Percentiles rank a stretch among this genome's conserved stretches.
Evolutionary conservation across 2,797 vertebrate species (phyloP).

Genomic region (Molothrus ater): DNA sequence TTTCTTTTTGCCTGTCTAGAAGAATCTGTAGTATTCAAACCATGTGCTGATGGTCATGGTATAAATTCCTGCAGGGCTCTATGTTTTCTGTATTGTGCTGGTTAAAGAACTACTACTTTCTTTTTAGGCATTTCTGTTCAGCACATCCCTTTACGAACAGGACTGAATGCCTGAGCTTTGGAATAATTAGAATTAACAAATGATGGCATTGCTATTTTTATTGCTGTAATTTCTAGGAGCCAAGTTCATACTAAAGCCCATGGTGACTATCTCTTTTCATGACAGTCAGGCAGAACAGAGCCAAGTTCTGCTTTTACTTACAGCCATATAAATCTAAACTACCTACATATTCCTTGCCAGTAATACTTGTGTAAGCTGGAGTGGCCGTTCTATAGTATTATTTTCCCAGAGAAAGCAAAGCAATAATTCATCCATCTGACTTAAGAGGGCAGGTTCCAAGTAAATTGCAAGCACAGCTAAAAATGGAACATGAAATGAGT

Average conservation of each 20-base stretch:
- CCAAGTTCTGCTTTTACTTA: constrained; percentile 65
- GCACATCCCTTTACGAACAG: not conserved
- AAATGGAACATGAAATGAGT: constrained; percentile 14
- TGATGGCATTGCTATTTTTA: constrained; percentile 54
- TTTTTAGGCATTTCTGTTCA: not conserved
- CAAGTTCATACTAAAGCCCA: constrained; percentile 40
- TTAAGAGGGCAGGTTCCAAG: constrained; percentile 15
- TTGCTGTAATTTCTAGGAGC: constrained; percentile 30
- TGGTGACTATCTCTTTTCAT: constrained; percentile 61
- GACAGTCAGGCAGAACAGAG: constrained; percentile 25
- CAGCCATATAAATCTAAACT: constrained; percentile 57
- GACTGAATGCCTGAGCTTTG: not conserved
- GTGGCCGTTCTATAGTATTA: not conserved
- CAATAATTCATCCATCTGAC: constrained; percentile 36
- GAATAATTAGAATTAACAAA: constrained; percentile 44
- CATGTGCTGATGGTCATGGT: not conserved
- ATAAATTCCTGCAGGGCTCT: not conserved
- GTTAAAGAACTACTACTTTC: not conserved
- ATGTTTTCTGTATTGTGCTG: not conserved
- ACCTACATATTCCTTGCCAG: constrained; percentile 41
- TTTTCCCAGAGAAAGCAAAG: constrained; percentile 50
- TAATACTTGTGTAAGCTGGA: constrained; percentile 10
- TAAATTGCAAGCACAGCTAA: constrained; percentile 23
- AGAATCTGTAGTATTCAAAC: not conserved
- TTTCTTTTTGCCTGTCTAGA: not conserved